Evolutionary conservation across 2,797 vertebrate species (phyloP).

Genomic region (Lepus oiostolus): DNA sequence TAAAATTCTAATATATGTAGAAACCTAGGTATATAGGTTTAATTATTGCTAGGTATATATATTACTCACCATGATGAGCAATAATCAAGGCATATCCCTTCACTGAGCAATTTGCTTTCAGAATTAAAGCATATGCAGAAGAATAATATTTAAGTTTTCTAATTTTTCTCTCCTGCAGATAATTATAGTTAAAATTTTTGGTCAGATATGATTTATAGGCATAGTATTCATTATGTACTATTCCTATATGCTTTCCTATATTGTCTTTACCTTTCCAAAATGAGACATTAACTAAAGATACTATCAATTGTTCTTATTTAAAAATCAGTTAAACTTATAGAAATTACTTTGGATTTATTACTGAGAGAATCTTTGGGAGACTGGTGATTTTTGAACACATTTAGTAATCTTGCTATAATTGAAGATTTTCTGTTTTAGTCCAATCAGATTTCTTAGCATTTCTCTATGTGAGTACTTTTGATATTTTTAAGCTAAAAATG

Average conservation of each 20-base stretch:
- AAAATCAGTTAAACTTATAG: constrained; percentile 54
- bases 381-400: constrained; percentile 46
- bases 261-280: constrained; percentile 23
- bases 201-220: not conserved
- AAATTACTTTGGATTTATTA: constrained; percentile 47
- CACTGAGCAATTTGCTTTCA: constrained; percentile 40
- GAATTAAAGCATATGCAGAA: constrained; percentile 2
- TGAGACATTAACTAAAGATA: not conserved
- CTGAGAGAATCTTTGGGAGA: constrained; percentile 6
- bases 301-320: constrained; percentile 58
- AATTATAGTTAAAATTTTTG: not conserved
- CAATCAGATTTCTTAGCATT: constrained; percentile 61
- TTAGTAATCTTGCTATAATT: constrained; percentile 26
- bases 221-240: not conserved
- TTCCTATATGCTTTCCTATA: not conserved
- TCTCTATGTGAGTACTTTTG: constrained; percentile 49
- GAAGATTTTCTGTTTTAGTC: constrained; percentile 44
- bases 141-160: constrained; percentile 10
- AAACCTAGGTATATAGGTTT: not conserved
- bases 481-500: constrained; percentile 72
- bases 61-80: constrained; percentile 6
- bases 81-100: not conserved
- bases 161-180: not conserved
- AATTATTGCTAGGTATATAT: not conserved
- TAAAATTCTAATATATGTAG: constrained; percentile 7